Conservation (phyloP, 2,888 invertebrate species). For the Drosophila neonasuta region DNA sequence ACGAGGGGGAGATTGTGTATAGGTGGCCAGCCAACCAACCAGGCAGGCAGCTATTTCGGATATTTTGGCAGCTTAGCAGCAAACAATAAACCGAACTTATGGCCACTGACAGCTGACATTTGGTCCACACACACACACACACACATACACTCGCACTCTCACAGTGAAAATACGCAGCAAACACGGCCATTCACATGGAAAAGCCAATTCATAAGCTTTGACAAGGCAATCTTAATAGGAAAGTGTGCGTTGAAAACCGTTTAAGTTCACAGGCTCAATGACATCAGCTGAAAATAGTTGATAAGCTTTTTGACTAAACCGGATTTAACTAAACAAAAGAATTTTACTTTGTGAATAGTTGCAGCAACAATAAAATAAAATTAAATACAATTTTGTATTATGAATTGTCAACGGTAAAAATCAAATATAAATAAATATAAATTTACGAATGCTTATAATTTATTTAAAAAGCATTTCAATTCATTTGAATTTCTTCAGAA, state of each 20-base stretch:
- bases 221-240: conserved; percentile 43
- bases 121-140: conserved; percentile 26
- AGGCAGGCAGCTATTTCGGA: conserved; percentile 34
- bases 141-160: not conserved
- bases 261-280: conserved; percentile 2
- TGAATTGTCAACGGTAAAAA: too few species aligned
- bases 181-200: conserved; percentile 53
- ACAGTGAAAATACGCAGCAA: conserved; percentile 17
- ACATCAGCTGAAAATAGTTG: conserved; percentile 13
- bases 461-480: too few species aligned
- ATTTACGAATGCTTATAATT: too few species aligned
- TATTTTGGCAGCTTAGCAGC: conserved; percentile 57
- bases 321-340: not conserved
- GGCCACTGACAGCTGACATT: conserved; percentile 70
- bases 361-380: not conserved
- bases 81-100: conserved; percentile 70
- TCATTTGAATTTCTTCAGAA: too few species aligned
- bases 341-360: not conserved
- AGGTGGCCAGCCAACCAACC: not conserved
- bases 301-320: conserved; percentile 12
- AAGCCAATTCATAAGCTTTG: conserved; percentile 55
- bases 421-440: too few species aligned
- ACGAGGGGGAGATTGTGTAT: not conserved
- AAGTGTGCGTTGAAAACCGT: conserved; percentile 19
- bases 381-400: too few species aligned